These are phyloP conservation scores for Tympanuchus pallidicinctus DNA, from an alignment of 2,113 vertebrate genomes.

Conservation along the genomic window DNA sequence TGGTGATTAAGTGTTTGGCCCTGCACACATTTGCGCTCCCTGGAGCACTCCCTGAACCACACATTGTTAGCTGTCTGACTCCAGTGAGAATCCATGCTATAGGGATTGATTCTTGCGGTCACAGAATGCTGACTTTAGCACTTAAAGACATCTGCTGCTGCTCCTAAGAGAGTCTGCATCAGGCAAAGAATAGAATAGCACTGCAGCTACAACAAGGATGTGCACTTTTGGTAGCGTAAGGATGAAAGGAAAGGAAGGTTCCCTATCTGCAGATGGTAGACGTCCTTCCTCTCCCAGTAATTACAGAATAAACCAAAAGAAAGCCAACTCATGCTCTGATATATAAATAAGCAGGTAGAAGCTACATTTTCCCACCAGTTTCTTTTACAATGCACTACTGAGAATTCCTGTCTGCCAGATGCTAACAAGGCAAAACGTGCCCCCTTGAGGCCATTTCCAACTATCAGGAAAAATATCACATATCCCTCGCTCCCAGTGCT, in stretches of 20 bases:
- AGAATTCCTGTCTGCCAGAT: neutral
- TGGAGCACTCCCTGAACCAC: neutral
- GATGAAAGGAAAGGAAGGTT: neutral
- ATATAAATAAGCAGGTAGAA: neutral
- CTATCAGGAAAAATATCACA: neutral
- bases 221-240: neutral
- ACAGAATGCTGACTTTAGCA: neutral
- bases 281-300: fast-evolving
- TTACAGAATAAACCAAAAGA: neutral
- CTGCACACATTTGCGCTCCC: neutral
- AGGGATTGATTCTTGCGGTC: neutral
- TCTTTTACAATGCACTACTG: neutral
- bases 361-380: neutral
- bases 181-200: neutral
- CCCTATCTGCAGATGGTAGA: neutral
- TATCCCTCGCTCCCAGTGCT: neutral
- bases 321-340: neutral
- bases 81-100: neutral
- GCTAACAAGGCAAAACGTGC: neutral
- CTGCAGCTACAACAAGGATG: neutral
- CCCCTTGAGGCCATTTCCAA: slow-evolving; percentile 27
- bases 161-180: neutral
- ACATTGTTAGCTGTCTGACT: neutral
- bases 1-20: neutral
- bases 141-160: neutral